A percentile compares a stretch with the other conserved stretches of the same genome.
Conservation (phyloP, 1,140 invertebrate genomes). For the Pissodes strobi region DNA sequence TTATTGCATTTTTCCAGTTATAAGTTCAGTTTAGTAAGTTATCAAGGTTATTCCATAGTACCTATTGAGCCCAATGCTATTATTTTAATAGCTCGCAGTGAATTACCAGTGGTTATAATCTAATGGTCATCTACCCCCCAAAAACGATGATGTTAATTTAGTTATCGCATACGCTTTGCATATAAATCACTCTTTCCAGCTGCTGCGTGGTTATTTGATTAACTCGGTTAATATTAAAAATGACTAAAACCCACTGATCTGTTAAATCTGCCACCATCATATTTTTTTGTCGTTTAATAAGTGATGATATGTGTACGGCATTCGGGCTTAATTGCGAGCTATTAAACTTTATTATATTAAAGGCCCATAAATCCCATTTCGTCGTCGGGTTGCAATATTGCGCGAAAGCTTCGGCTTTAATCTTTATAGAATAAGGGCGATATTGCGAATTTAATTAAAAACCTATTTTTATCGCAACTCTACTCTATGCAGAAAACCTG, state of each 20-base stretch:
- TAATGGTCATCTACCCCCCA: no score
- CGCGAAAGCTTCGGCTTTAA: background rate
- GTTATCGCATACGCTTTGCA: no score
- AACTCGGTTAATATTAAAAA: background rate
- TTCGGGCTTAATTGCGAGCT: constrained; percentile 7
- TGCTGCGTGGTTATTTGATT: background rate
- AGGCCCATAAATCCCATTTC: constrained; percentile 14
- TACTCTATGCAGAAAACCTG: no score
- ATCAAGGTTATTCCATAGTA: no score
- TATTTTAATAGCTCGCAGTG: no score
- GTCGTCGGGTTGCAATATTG: constrained; percentile 7
- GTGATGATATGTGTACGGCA: constrained; percentile 11
- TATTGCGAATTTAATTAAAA: constrained; percentile 12
- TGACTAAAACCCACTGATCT: background rate
- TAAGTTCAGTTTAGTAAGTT: no score
- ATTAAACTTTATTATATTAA: constrained; percentile 15
- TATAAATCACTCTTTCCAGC: no score
- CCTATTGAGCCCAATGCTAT: no score
- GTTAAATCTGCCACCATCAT: constrained; percentile 3
- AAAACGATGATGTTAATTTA: no score
- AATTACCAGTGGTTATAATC: no score
- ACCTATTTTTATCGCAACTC: background rate
- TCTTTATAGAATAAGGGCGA: background rate
- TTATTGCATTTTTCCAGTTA: no score
- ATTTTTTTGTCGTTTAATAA: constrained; percentile 22